Base-by-base conservation (phyloP, 2,888 invertebrate species). In the Anarsia innoxiella region DNA sequence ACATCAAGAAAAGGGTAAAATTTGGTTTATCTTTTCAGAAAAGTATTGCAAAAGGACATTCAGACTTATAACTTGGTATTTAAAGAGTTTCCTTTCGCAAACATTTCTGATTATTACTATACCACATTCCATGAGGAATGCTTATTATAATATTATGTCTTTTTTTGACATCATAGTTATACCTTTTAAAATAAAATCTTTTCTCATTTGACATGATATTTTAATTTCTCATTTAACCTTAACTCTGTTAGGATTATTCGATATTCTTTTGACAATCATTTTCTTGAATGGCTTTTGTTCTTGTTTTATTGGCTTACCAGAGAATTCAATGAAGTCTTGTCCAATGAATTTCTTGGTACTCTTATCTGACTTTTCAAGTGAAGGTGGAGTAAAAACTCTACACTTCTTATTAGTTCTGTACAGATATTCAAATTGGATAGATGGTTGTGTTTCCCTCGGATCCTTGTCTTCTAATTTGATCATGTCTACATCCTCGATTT, bases 91-190 rank as follows among this genome's bases (percentile, higher is more conserved):
- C 30, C 31, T 19, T 12, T 2, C 10, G 15, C 16, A 51, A 52
- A 5, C 61, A 62, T 59, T 61, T 64, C 59, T 57, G 53, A 61
- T 58, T 62, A 55, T 60, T 63, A 53, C 40, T 49, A 51, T 45
- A 46, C 48, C 46, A 65, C 66, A 74, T 79, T 80, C 72, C 68
- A 53, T 60, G 48, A 51, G 75, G 74, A 75, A 75, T 79, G 70
- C 56, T 49, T 64, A 66, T 62, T 48, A 67, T 59, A 60, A 59
- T 61, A 52, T 49, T n/a, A 62, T 77, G 78, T 80, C 75, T 71
- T 72, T 80, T 26, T 77, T 76, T 71, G 79, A 82, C 79, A 80
- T 76, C 56, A 57, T 72, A 69, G 63, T 49, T 56, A 60, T 55
- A 69, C 66, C 56, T 37, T 45, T 64, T 63, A 61, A 56, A 65